Base-by-base conservation (phyloP, 2,888 invertebrate genomes). In the Acanthococcus lagerstroemiae region DNA sequence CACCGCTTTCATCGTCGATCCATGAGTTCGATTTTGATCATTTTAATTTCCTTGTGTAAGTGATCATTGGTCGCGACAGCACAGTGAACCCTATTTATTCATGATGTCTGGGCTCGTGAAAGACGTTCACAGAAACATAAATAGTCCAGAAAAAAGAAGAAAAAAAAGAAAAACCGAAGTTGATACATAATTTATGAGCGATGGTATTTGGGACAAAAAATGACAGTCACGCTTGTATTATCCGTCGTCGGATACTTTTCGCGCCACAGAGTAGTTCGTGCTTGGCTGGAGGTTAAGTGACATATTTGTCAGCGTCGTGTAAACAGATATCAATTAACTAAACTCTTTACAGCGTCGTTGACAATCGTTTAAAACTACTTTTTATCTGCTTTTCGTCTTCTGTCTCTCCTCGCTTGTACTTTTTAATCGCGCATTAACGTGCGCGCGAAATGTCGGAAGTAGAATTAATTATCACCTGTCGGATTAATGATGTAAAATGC, bases 141-240 rank as follows among this genome's bases (percentile, higher is more conserved):
- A 37, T 9, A 15, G 6, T 37, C 37, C 37, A 37, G 37, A 37
- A 15, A 37, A 37, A 15, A 37, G 15, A 37, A 37, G 7, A 37
- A 37, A 37, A 37, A 37, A 37, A 15, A 9, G 37, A 37, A 37
- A 25, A 57, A 60, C 46, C 48, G 48, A 60, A 48, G 60, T 60
- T 60, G 48, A 60, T 60, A 60, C 60, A 60, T 60, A 60, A 60
- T 60, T 60, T 60, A 60, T 60, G 60, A 60, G 60, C 25, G 60
- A 27, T 48, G 45, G 60, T 60, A 60, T 60, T 60, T 60, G 60
- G 60, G 60, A 60, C 60, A 60, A 60, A 60, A 60, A 48, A 60
- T 60, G 60, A 60, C 46, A 45, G 60, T 60, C 60, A 60, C 60
- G 60, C 48, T 48, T 60, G 60, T 60, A 46, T 48, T 60, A 60